Percentiles rank a stretch among this genome's conserved stretches.
phyloP scores from a whole-genome alignment of 2,113 vertebrate species.

The Saguinus imperator region DNA sequence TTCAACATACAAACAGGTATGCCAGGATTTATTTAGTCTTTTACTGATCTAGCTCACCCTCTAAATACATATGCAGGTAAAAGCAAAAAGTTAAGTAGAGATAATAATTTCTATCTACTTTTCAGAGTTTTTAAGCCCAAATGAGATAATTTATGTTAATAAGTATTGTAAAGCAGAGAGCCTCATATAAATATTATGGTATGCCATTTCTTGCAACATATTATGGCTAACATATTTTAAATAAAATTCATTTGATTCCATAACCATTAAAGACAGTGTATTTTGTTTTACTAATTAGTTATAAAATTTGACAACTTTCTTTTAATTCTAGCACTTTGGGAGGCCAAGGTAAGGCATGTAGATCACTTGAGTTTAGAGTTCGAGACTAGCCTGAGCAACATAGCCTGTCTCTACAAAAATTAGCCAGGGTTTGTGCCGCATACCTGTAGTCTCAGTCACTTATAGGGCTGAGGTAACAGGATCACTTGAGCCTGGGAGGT shows the following conservation, averaged over 20 bases:
- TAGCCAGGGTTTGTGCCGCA: too few relatives aligned
- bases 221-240: neutral
- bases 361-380: too few relatives aligned
- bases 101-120: neutral
- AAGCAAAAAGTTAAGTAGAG: neutral
- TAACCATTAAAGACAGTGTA: neutral
- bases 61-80: neutral
- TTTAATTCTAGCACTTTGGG: too few relatives aligned
- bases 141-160: neutral
- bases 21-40: neutral
- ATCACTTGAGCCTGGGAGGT: too few relatives aligned
- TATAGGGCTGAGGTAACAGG: too few relatives aligned
- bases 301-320: constrained; percentile 1
- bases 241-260: neutral
- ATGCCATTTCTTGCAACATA: neutral
- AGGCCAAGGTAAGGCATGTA: too few relatives aligned
- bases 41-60: neutral
- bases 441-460: too few relatives aligned
- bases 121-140: neutral
- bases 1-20: neutral
- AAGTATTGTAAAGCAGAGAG: constrained; percentile 3
- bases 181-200: neutral
- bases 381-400: too few relatives aligned
- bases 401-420: too few relatives aligned
- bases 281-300: constrained; percentile 33